phyloP scores from a whole-genome alignment of 2,797 vertebrate genomes.

The Pangasius krempfi region DNA sequence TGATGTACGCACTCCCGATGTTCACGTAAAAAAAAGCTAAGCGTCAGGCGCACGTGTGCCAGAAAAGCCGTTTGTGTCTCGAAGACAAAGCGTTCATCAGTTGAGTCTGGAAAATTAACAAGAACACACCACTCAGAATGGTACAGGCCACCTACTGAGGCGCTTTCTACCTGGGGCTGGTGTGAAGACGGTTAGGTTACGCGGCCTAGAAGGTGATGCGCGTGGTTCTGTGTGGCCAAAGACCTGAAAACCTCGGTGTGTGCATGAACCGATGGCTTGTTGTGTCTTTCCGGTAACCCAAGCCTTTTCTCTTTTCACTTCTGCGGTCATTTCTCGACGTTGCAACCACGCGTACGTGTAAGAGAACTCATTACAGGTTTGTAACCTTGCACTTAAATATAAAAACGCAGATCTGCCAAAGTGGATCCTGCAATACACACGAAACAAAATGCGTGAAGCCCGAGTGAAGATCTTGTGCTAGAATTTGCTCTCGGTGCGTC shows the following conservation, averaged over 20 bases:
- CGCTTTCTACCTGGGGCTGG: neutral
- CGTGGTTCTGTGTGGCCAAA: neutral
- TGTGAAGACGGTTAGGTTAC: neutral
- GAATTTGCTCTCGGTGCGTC: neutral
- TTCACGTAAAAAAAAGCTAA: neutral
- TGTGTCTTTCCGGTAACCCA: neutral
- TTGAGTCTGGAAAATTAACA: conserved; percentile 9
- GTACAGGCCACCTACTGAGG: neutral
- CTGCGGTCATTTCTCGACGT: neutral
- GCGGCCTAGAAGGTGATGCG: no score
- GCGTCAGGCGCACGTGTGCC: no score
- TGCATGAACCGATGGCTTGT: neutral
- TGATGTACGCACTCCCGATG: neutral
- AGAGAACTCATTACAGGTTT: neutral
- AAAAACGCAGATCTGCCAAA: neutral
- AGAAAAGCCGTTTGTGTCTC: neutral
- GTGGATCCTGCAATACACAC: neutral
- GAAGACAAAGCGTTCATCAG: neutral
- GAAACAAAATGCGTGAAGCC: neutral
- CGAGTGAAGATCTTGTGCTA: neutral
- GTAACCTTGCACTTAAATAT: neutral
- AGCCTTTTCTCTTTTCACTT: neutral
- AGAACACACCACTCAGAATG: neutral
- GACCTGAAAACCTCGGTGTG: neutral
- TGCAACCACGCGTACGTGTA: neutral